These are phyloP conservation scores for Paracentrotus lividus DNA, from an alignment of 53 echinoderm and acorn worm species.

Conservation along the genomic window DNA sequence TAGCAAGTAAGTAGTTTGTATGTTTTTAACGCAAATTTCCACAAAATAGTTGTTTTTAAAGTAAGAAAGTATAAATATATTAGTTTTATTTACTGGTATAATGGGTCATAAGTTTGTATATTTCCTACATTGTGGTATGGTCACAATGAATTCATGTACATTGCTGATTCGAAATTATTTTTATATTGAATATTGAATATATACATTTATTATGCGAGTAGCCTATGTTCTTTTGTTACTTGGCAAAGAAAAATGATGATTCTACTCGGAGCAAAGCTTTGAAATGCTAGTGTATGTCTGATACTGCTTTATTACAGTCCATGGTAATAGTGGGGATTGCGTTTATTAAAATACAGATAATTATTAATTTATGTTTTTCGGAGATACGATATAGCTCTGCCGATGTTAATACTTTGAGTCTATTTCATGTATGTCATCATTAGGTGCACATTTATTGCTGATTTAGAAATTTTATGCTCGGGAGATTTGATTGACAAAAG, in stretches of 20 bases:
- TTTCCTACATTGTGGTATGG: background rate
- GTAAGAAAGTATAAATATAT: background rate
- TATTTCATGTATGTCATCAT: conserved; percentile 4
- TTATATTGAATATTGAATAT: conserved; percentile 53
- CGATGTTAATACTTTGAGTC: background rate
- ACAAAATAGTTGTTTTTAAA: background rate
- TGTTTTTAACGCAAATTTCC: background rate
- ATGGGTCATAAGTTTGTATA: background rate
- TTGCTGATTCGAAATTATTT: conserved; percentile 18
- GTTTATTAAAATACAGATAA: background rate
- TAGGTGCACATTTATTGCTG: background rate
- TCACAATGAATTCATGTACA: conserved; percentile 14
- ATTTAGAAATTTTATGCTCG: too few relatives aligned
- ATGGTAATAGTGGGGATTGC: background rate
- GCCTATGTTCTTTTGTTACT: background rate
- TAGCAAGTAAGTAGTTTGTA: background rate
- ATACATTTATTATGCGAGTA: background rate
- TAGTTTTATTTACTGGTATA: background rate
- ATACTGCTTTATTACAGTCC: background rate
- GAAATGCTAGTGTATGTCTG: background rate
- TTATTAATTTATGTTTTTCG: background rate
- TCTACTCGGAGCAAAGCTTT: background rate
- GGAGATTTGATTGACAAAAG: too few relatives aligned
- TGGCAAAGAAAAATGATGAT: background rate
- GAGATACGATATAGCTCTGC: background rate